phyloP scores from a whole-genome alignment of 2,888 invertebrate species.

The Furcula furcula region DNA sequence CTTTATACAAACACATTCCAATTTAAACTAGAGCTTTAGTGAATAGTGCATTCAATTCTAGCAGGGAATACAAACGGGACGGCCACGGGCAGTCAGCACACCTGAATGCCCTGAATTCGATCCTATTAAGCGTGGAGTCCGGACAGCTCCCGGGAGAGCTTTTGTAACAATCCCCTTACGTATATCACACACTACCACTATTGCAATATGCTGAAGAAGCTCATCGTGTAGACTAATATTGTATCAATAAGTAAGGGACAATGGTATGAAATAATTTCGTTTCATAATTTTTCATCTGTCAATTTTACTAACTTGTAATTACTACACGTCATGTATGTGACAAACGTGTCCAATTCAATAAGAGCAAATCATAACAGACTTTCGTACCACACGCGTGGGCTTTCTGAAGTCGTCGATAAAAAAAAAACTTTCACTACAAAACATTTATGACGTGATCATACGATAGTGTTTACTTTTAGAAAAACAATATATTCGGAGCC shows the following conservation, averaged over 20 bases:
- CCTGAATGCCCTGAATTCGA: conserved; percentile 47
- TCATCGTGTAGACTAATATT: conserved; percentile 4
- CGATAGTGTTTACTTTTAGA: conserved; percentile 18
- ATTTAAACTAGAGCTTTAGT: conserved; percentile 26
- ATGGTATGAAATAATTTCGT: too few relatives aligned
- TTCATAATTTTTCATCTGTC: too few relatives aligned
- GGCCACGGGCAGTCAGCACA: conserved; percentile 27
- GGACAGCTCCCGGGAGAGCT: conserved; percentile 38
- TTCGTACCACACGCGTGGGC: conserved; percentile 9
- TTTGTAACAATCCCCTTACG: conserved; percentile 32
- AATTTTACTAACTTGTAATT: too few relatives aligned
- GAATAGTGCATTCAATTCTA: conserved; percentile 29
- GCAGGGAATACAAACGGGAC: conserved; percentile 20
- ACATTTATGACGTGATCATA: conserved; percentile 25
- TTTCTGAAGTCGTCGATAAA: conserved; percentile 23
- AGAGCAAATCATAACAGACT: conserved; percentile 11
- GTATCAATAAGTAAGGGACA: too few relatives aligned
- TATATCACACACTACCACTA: conserved; percentile 18
- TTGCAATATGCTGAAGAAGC: conserved; percentile 15
- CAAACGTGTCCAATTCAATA: background rate
- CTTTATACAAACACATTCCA: conserved; percentile 6
- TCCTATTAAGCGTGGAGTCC: conserved; percentile 40
- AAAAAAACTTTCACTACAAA: conserved; percentile 33
- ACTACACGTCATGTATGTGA: too few relatives aligned
- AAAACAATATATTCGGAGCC: conserved; percentile 27